These are phyloP conservation scores for Nanorana parkeri DNA, from an alignment of 2,113 vertebrate species.

Conservation along the genomic window DNA sequence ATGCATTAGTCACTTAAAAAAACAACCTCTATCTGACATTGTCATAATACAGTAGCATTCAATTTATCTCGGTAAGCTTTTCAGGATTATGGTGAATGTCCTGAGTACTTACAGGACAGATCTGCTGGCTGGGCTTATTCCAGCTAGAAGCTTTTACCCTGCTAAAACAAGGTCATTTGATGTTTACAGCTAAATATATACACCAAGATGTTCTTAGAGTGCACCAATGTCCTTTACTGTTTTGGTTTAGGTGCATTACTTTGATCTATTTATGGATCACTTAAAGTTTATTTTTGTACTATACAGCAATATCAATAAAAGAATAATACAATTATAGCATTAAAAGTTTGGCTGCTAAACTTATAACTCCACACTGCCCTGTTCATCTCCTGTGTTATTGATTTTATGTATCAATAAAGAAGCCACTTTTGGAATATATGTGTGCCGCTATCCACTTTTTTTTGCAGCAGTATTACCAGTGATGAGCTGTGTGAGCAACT, in stretches of 20 bases:
- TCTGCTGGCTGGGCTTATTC: slow-evolving; percentile 1
- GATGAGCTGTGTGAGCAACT: no score
- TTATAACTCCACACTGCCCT: no score
- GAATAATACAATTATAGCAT: no score
- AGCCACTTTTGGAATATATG: no score
- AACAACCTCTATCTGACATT: slow-evolving; percentile 41
- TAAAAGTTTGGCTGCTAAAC: no score
- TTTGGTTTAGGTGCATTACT: background rate
- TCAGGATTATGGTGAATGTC: slow-evolving; percentile 39
- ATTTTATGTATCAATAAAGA: no score
- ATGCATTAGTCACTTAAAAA: slow-evolving; percentile 40
- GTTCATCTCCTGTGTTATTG: no score
- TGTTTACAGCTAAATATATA: slow-evolving; percentile 3
- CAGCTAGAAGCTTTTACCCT: background rate
- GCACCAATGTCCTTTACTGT: background rate
- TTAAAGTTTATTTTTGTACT: no score
- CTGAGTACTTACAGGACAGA: background rate
- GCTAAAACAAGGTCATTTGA: slow-evolving; percentile 20
- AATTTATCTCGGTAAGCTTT: slow-evolving; percentile 46
- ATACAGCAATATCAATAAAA: no score
- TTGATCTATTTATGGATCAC: no score
- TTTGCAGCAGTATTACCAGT: no score
- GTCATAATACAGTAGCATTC: slow-evolving; percentile 27
- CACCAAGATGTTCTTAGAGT: background rate
- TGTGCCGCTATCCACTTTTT: no score